Base-by-base conservation (phyloP, 2,797 vertebrate species). In the Melanogrammus aeglefinus region DNA sequence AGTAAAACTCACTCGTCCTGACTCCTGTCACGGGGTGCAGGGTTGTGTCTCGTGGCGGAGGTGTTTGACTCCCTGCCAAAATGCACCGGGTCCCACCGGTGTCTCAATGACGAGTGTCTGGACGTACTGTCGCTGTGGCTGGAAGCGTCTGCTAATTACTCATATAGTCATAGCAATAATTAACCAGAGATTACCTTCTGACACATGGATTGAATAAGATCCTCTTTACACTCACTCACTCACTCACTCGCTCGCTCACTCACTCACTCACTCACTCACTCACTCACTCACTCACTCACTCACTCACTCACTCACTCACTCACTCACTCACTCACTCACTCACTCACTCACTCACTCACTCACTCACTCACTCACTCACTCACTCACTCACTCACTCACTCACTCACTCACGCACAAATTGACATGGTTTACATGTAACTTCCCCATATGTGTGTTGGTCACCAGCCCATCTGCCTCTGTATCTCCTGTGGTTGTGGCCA, bases 1-100 rank as follows among this genome's bases (percentile, higher is more conserved):
- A 97, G 98, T 97, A 86, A 7, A 73, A 73, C 8, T 75, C 13
- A 36, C 7, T 1, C 7, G 14, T 71, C 35, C 14, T 24, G 12
- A 21, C 4, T 13, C 57, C 35, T 63, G 16, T 5, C 14, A 38
- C 38, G 13, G 4, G 6, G 13, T 27, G 69, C 38, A 69, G 63
- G n/a, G 12, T 9, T 12, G 24, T 10, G 63, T 27, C 8, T 13
- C 27, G 63, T 69, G 63, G 63, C 24, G 9, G 4, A 66, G 63
- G 63, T 10, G 24, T 66, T 12, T 66, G 63, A 27, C n/a, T 66
- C n/a, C 63, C 63, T 27, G 63, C n/a, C n/a, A n/a, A n/a, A n/a
- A n/a, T n/a, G n/a, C n/a, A n/a, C n/a, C n/a, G n/a, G n/a, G n/a
- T n/a, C 51, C 51, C 51, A 21, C 4, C 51, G n/a, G 44, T 18